phyloP scores from a whole-genome alignment of 2,888 invertebrate species.

The Trachelus tabidus region DNA sequence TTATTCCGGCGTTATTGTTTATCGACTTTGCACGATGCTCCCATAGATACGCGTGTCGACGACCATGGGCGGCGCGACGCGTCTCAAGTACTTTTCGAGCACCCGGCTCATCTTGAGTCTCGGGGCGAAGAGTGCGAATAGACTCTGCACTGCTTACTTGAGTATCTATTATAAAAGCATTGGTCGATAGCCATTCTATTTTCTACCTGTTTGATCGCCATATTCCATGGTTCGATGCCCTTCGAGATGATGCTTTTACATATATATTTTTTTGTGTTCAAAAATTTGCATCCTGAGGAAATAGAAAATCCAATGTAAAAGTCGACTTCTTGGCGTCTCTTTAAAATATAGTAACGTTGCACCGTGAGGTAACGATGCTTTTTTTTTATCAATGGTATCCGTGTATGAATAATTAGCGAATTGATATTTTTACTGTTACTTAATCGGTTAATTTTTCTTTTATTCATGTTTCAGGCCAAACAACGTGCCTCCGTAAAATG shows the following conservation, averaged over 20 bases:
- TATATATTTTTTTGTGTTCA: too few species aligned
- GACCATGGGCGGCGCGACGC: not conserved
- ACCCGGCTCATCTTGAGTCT: not conserved
- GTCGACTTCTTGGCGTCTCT: not conserved
- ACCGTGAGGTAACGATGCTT: not conserved
- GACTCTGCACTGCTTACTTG: not conserved
- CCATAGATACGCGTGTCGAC: not conserved
- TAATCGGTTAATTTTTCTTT: not conserved
- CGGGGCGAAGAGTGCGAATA: not conserved
- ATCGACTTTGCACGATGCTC: not conserved
- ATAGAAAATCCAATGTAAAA: not conserved
- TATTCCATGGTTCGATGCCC: not conserved
- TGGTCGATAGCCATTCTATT: not conserved
- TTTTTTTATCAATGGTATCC: not conserved
- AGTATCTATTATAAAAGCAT: not conserved
- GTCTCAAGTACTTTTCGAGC: not conserved
- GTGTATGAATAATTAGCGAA: not conserved
- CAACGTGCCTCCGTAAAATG: conserved; percentile 96
- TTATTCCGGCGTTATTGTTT: not conserved
- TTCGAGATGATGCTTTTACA: not conserved
- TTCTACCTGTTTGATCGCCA: not conserved
- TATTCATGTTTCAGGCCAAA: conserved; percentile 84
- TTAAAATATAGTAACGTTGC: not conserved
- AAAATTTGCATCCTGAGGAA: too few species aligned
- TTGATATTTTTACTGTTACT: not conserved